phyloP scores from a whole-genome alignment of 2,113 vertebrate genomes.

The Salvelinus sp. region DNA sequence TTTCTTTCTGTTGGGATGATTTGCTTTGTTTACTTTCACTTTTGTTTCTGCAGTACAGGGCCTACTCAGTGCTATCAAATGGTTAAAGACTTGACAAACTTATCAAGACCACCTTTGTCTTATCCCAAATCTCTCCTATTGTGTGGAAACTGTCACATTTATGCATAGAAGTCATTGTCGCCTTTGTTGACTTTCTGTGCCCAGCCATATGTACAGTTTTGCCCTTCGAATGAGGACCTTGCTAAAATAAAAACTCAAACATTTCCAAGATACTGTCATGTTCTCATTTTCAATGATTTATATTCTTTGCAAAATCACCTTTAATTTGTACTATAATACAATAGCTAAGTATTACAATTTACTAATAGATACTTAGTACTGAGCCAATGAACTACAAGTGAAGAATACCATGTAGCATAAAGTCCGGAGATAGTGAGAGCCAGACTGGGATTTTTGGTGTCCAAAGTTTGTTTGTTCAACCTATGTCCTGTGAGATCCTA shows the following conservation, averaged over 20 bases:
- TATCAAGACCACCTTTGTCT: conserved; percentile 42
- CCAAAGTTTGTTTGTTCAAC: too few species aligned
- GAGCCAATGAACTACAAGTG: not conserved
- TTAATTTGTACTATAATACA: not conserved
- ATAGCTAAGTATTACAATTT: not conserved
- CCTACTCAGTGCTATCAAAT: conserved; percentile 20
- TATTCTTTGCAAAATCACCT: not conserved
- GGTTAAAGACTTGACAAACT: conserved; percentile 11
- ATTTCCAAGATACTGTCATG: conserved; percentile 51
- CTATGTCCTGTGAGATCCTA: not conserved
- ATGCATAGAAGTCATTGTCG: conserved; percentile 73
- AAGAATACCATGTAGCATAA: not conserved
- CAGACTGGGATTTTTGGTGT: too few species aligned
- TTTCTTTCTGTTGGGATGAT: not conserved
- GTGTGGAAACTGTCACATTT: conserved; percentile 50
- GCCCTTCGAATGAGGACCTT: conserved; percentile 56
- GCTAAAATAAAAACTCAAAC: conserved; percentile 64
- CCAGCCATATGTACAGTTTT: conserved; percentile 71
- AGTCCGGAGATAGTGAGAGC: too few species aligned
- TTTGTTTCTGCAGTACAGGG: conserved; percentile 24
- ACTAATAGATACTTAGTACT: not conserved
- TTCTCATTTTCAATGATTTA: not conserved
- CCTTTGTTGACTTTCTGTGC: conserved; percentile 61
- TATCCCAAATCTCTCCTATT: conserved; percentile 68
- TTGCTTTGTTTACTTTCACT: conserved; percentile 22